A percentile compares a stretch with the other conserved stretches of the same genome.
These are phyloP conservation scores for Drosophila miranda DNA, from an alignment of 1,140 invertebrate genomes.

Conservation along the genomic window DNA sequence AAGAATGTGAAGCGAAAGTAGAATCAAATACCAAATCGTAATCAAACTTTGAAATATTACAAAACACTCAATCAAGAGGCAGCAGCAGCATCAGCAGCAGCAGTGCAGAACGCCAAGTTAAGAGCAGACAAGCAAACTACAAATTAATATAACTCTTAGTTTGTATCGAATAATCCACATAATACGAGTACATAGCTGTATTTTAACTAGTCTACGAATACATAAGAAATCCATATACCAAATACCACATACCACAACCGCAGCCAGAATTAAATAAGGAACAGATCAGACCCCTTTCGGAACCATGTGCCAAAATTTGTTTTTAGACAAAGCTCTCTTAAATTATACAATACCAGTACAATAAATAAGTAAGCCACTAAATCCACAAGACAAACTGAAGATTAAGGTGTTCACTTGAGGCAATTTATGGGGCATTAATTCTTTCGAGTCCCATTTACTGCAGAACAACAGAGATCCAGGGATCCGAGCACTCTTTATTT, in stretches of 20 bases:
- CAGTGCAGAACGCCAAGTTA: constrained; percentile 36
- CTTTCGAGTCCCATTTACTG: constrained; percentile 47
- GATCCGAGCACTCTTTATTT: constrained; percentile 57
- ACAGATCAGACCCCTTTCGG: constrained; percentile 57
- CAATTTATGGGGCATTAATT: constrained; percentile 40
- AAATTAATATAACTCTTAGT: constrained; percentile 68
- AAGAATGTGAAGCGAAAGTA: constrained; percentile 28
- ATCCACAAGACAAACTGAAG: constrained; percentile 34
- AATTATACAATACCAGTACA: constrained; percentile 68
- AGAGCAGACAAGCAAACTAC: constrained; percentile 64
- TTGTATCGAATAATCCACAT: constrained; percentile 65
- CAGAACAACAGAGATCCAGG: constrained; percentile 19
- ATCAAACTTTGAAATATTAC: constrained; percentile 67
- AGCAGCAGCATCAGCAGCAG: constrained; percentile 14
- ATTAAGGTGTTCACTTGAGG: constrained; percentile 43
- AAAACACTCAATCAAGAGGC: constrained; percentile 35
- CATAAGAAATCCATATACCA: constrained; percentile 50
- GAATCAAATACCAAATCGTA: constrained; percentile 71
- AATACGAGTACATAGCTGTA: constrained; percentile 68
- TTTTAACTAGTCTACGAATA: constrained; percentile 67
- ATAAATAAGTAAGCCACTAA: constrained; percentile 32
- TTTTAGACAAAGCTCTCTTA: constrained; percentile 60
- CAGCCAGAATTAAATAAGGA: constrained; percentile 10
- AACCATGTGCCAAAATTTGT: constrained; percentile 79
- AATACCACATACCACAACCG: constrained; percentile 6